Conservation (phyloP, 2,113 vertebrate genomes). For the Lampris incognitus region DNA sequence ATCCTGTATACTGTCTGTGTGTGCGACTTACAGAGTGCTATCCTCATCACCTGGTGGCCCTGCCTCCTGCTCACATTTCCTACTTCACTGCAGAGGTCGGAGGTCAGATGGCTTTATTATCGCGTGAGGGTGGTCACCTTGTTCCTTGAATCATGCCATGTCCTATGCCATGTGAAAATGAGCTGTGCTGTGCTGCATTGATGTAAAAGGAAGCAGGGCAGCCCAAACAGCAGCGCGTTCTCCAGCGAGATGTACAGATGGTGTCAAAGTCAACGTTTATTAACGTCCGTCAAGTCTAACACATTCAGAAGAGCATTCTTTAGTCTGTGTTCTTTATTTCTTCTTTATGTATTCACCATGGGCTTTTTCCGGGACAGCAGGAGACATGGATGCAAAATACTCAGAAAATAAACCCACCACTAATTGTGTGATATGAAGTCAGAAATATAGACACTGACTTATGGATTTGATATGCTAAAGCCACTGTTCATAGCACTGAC, state of each 20-base stretch:
- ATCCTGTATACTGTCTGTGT: conserved; percentile 38
- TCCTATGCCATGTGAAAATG: not conserved
- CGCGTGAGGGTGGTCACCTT: conserved; percentile 18
- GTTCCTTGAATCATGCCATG: conserved; percentile 28
- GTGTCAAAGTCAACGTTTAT: too few relatives aligned
- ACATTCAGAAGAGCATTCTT: too few relatives aligned
- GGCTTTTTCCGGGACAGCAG: not conserved
- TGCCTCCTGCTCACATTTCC: conserved; percentile 52
- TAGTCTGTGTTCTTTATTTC: too few relatives aligned
- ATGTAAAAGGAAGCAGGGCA: not conserved
- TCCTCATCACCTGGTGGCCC: conserved; percentile 56
- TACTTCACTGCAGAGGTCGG: conserved; percentile 45
- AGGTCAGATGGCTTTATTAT: conserved; percentile 46
- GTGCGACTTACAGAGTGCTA: conserved; percentile 44
- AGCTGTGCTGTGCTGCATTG: not conserved
- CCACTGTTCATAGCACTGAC: not conserved
- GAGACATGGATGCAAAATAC: not conserved
- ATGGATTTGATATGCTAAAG: not conserved
- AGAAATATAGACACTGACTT: not conserved
- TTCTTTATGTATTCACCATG: too few relatives aligned
- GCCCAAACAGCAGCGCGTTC: not conserved
- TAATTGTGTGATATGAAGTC: not conserved
- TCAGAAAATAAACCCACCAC: not conserved
- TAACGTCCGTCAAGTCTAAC: too few relatives aligned
- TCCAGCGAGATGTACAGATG: not conserved